Evolutionary conservation across 2,797 vertebrate species (phyloP), one percentile per base, ranked within the genome.

Genomic region (Oreochromis grahami): DNA sequence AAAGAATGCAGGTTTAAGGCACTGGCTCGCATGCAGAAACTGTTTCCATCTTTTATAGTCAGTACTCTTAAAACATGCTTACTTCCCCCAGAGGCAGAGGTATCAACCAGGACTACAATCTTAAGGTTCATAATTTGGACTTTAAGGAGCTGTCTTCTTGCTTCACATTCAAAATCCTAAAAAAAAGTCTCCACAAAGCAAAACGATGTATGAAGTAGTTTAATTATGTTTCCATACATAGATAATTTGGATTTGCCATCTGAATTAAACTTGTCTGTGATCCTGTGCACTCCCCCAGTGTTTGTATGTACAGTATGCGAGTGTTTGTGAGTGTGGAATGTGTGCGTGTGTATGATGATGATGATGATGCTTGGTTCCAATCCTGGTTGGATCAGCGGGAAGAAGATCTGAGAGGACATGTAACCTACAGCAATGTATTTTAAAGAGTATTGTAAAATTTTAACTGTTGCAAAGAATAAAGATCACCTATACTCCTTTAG

Each of bases 401-500:
- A 84, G 74, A 87, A 78, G 29, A 93, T 91, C 87, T 65, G 87
- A 93, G 91, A 94, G 88, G 89, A 92, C 65, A 85, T 92, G 91
- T 93, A 93, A 94, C 81, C 91, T 89, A 87, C 84, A 48, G 88
- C 72, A 48, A 91, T 93, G 95, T 95, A 94, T 93, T 95, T 93
- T 65, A 86, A 93, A 93, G 83, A 93, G 91, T 95, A 94, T 96
- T 96, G 95, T 96, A 96, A 90, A 95, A 94, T 93, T 90, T 89
- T 93, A 96, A 93, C 90, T 95, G 95, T 96, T 88, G 93, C 93
- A 81, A 96, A 95, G 95, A 96, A 86, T 96, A 96, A 94, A 95
- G 89, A 92, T 96, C 95, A 96, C 95, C 92, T 96, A 95, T 97
- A 97, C 95, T 96, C 95, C 94, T 96, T 95, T 96, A 96, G 96